These are phyloP conservation scores for Taenaris catops DNA, from an alignment of 2,888 invertebrate species.

Conservation along the genomic window DNA sequence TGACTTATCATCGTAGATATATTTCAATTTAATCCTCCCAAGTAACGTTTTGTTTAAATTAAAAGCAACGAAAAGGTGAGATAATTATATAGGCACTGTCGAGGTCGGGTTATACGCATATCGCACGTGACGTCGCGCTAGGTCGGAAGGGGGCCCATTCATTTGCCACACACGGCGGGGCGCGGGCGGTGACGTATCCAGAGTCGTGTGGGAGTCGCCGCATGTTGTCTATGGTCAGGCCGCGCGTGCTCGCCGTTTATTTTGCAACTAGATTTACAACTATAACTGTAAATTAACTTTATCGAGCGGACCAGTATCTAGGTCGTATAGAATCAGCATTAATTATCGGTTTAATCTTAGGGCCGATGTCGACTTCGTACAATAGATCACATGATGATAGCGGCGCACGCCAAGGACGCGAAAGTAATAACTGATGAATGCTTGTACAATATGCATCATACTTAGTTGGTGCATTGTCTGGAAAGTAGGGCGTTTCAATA, in stretches of 20 bases:
- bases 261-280: constrained; percentile 78
- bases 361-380: constrained; percentile 71
- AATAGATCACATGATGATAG: constrained; percentile 78
- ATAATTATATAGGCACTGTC: no score
- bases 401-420: constrained; percentile 70
- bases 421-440: constrained; percentile 50
- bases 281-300: constrained; percentile 78
- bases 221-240: constrained; percentile 72
- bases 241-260: constrained; percentile 61
- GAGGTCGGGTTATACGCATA: constrained; percentile 41
- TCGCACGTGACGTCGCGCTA: constrained; percentile 47
- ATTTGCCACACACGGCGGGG: constrained; percentile 29
- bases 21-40: no score
- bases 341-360: constrained; percentile 77
- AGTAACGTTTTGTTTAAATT: no score
- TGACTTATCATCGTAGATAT: no score
- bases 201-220: constrained; percentile 59
- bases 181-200: constrained; percentile 35
- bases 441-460: constrained; percentile 44
- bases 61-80: no score
- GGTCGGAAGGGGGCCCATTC: constrained; percentile 53
- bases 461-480: constrained; percentile 72
- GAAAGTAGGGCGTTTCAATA: constrained; percentile 29
- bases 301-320: constrained; percentile 72
- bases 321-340: constrained; percentile 80